phyloP scores from a whole-genome alignment of 2,888 invertebrate genomes.

The Eumacrocentrus americanus region DNA sequence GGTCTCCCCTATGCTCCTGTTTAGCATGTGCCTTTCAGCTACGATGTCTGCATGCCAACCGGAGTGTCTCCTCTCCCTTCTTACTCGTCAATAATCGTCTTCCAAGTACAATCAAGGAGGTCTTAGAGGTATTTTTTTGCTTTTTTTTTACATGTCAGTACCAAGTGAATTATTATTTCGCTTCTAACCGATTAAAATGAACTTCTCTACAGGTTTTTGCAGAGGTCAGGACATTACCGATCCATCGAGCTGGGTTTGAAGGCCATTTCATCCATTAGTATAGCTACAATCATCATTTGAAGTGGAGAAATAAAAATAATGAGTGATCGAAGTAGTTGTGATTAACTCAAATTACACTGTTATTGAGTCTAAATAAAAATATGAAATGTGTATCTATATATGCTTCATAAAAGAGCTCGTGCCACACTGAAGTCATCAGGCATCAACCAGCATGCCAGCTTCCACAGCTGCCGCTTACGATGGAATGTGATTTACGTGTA shows the following conservation, averaged over 20 bases:
- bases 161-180: too few species aligned
- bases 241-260: too few species aligned
- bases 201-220: too few species aligned
- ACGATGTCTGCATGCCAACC: constrained; percentile 37
- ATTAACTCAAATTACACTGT: background rate
- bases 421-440: constrained; percentile 7
- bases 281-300: too few species aligned
- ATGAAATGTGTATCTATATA: background rate
- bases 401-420: constrained; percentile 8
- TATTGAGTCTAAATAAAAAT: background rate
- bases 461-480: constrained; percentile 17
- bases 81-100: background rate
- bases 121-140: background rate
- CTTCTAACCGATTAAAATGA: too few species aligned
- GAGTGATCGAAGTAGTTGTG: background rate
- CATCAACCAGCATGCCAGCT: background rate
- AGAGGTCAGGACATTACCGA: too few species aligned
- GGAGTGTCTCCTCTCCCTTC: constrained; percentile 16
- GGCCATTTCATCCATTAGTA: too few species aligned
- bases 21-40: constrained; percentile 41
- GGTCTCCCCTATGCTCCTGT: constrained; percentile 30
- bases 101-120: background rate
- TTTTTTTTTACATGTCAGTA: too few species aligned
- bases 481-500: constrained; percentile 19
- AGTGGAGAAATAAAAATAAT: too few species aligned